Evolutionary conservation across 2,113 vertebrate species (phyloP).

Genomic region (Nesogale talazaci): DNA sequence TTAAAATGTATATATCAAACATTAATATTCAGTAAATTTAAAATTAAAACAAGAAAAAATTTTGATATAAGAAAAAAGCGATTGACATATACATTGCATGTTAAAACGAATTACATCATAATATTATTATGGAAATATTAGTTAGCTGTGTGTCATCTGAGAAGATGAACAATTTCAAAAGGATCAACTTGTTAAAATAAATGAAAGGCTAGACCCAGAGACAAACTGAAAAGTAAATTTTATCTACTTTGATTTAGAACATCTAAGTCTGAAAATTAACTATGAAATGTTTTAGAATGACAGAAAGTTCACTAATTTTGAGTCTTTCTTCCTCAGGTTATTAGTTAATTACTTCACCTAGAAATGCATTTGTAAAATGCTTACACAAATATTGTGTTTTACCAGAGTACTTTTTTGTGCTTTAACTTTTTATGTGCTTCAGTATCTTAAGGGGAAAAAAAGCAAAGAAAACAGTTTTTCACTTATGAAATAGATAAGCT

Average conservation of each 20-base stretch:
- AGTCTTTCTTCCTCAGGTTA: not conserved
- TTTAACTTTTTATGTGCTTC: not conserved
- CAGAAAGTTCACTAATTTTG: conserved; percentile 6
- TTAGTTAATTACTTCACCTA: no score
- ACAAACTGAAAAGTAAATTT: not conserved
- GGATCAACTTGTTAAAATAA: not conserved
- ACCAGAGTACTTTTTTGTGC: conserved; percentile 14
- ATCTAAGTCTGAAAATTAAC: not conserved
- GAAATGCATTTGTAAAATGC: not conserved
- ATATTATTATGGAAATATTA: not conserved
- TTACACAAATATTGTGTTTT: not conserved
- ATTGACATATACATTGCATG: not conserved
- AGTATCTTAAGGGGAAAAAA: not conserved
- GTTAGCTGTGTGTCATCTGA: not conserved
- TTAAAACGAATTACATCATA: not conserved
- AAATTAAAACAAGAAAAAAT: conserved; percentile 4
- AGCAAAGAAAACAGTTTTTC: not conserved
- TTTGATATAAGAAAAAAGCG: conserved; percentile 23
- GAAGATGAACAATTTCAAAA: not conserved
- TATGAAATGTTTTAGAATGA: not conserved
- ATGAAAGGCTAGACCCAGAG: not conserved
- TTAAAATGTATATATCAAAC: not conserved
- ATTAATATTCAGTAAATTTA: not conserved
- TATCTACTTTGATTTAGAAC: not conserved
- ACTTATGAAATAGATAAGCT: not conserved